phyloP scores from a whole-genome alignment of 35 echinoderm and acorn worm genomes.

The Chiridota heheva region DNA sequence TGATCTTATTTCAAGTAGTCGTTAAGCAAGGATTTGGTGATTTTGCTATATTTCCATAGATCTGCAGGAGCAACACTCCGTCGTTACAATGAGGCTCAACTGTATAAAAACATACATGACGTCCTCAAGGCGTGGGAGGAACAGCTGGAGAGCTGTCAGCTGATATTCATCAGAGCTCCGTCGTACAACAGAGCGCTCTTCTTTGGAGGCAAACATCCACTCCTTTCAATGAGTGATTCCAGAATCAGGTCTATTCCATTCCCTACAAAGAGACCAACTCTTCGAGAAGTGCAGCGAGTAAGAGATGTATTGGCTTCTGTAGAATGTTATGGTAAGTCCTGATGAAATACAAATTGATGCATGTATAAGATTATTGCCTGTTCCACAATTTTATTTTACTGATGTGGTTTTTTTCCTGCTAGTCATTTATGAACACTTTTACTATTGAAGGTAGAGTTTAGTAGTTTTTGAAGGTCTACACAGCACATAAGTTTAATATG shows the following conservation, averaged over 20 bases:
- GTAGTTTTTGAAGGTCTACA: no score
- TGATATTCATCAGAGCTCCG: conserved; percentile 84
- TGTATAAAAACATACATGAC: conserved; percentile 76
- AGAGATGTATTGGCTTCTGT: conserved; percentile 46
- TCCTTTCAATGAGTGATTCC: conserved; percentile 46
- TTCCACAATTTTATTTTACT: no score
- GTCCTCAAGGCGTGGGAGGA: conserved; percentile 72
- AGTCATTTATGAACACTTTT: no score
- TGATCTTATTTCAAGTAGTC: no score
- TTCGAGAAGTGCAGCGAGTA: conserved; percentile 76
- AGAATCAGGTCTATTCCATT: conserved; percentile 85
- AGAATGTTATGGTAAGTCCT: conserved; percentile 64
- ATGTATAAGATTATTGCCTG: no score
- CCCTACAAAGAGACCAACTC: conserved; percentile 77
- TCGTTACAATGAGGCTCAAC: conserved; percentile 84
- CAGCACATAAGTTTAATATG: no score
- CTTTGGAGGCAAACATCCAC: conserved; percentile 78
- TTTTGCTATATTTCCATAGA: no score
- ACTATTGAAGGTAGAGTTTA: no score
- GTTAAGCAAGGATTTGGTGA: no score
- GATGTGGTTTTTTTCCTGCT: no score
- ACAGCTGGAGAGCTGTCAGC: conserved; percentile 46
- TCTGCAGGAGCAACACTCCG: conserved; percentile 85
- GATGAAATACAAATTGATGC: no score
- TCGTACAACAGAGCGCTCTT: conserved; percentile 82